Evolutionary conservation across 2,888 invertebrate species (phyloP).

Genomic region (Acanthosepion esculentum): DNA sequence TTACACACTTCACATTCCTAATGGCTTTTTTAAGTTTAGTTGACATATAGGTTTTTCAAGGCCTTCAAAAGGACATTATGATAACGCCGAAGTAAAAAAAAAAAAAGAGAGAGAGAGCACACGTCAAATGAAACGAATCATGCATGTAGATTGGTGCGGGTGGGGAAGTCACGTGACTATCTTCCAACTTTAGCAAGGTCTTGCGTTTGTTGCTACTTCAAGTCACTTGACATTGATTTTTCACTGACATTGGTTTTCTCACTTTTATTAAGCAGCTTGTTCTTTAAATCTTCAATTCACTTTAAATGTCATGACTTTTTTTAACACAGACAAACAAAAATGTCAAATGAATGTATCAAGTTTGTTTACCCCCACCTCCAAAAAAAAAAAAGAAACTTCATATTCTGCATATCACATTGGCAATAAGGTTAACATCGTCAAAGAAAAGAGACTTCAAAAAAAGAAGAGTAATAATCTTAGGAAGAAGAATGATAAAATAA

Average conservation of each 20-base stretch:
- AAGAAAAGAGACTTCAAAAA: no score
- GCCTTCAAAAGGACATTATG: background rate
- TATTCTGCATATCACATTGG: no score
- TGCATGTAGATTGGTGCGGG: background rate
- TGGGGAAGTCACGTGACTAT: background rate
- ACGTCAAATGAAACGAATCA: background rate
- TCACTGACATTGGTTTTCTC: background rate
- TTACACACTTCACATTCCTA: background rate
- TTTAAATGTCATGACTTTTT: no score
- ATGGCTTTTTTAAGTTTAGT: background rate
- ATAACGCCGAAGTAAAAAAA: background rate
- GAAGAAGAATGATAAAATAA: no score
- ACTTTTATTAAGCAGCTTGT: no score
- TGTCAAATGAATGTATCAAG: no score
- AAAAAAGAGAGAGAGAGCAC: background rate
- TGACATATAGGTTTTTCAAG: background rate
- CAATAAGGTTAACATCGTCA: no score
- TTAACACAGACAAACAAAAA: no score
- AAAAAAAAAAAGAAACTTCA: no score
- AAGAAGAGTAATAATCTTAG: no score
- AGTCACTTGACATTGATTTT: background rate
- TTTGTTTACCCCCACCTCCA: no score
- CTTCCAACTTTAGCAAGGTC: background rate
- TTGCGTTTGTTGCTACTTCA: background rate
- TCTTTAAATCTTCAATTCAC: no score